phyloP scores from a whole-genome alignment of 2,888 invertebrate species.

The Harpagoxenus sublaevis region DNA sequence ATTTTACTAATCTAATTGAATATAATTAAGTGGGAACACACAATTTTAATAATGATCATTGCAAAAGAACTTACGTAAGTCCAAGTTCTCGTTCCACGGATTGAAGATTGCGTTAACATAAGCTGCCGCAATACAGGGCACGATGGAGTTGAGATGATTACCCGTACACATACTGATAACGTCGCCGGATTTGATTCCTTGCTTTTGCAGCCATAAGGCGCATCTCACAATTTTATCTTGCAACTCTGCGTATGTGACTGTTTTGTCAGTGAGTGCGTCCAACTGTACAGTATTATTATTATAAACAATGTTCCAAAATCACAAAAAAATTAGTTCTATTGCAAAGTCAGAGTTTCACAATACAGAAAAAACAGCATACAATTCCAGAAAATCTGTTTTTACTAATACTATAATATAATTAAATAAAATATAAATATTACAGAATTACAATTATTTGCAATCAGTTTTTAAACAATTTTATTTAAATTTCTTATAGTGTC shows the following conservation, averaged over 20 bases:
- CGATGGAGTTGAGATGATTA: slow-evolving; percentile 76
- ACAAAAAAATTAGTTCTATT: background rate
- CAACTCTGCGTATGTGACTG: slow-evolving; percentile 75
- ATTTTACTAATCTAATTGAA: background rate
- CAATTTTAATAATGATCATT: background rate
- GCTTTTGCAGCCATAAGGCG: slow-evolving; percentile 79
- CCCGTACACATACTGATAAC: slow-evolving; percentile 76
- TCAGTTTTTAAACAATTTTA: background rate
- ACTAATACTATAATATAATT: background rate
- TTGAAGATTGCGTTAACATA: slow-evolving; percentile 78
- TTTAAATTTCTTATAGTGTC: background rate
- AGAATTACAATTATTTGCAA: background rate
- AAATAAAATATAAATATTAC: background rate
- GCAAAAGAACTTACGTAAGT: slow-evolving; percentile 70
- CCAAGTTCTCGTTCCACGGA: slow-evolving; percentile 77
- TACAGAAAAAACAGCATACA: background rate
- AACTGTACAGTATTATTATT: slow-evolving; percentile 65
- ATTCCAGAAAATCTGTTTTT: background rate
- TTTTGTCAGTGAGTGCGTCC: slow-evolving; percentile 71
- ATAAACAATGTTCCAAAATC: background rate
- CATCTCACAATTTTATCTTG: slow-evolving; percentile 77
- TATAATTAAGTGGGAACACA: background rate
- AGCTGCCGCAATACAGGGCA: slow-evolving; percentile 77
- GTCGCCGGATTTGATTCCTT: slow-evolving; percentile 75
- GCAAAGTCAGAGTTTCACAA: background rate